phyloP scores from a whole-genome alignment of 2,888 invertebrate species.

The Eupithecia abbreviata region DNA sequence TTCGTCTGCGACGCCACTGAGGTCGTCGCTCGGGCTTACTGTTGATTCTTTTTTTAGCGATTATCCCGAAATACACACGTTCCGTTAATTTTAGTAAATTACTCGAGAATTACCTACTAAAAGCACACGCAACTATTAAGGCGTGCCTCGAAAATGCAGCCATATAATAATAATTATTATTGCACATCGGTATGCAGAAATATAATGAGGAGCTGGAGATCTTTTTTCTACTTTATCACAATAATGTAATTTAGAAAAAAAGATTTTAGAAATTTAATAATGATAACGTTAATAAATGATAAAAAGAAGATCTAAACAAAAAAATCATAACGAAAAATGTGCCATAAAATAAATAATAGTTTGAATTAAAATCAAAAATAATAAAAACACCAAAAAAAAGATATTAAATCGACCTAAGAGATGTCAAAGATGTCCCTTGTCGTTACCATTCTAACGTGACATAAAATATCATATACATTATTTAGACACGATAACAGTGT shows the following conservation, averaged over 20 bases:
- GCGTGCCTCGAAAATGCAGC: constrained; percentile 56
- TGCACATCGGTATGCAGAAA: constrained; percentile 64
- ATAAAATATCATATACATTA: not conserved
- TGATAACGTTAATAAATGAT: too few relatives aligned
- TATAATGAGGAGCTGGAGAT: constrained; percentile 1
- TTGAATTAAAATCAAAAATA: too few relatives aligned
- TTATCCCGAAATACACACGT: constrained; percentile 38
- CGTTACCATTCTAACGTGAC: not conserved
- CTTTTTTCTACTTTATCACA: constrained; percentile 2
- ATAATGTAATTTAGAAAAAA: not conserved
- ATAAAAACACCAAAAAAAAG: too few relatives aligned
- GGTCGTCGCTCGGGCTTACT: not conserved
- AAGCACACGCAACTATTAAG: constrained; percentile 44
- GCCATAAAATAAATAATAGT: too few relatives aligned
- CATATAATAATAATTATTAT: constrained; percentile 67
- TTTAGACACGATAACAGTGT: too few relatives aligned
- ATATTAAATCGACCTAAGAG: not conserved
- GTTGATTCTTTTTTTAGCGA: not conserved
- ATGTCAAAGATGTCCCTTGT: not conserved
- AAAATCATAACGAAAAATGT: too few relatives aligned
- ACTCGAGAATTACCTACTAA: constrained; percentile 49
- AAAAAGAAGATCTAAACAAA: too few relatives aligned
- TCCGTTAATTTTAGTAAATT: constrained; percentile 59
- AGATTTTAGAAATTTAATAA: too few relatives aligned
- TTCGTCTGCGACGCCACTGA: not conserved